These are phyloP conservation scores for Ceyx melanurus DNA, from an alignment of 2,113 vertebrate genomes.

Conservation along the genomic window DNA sequence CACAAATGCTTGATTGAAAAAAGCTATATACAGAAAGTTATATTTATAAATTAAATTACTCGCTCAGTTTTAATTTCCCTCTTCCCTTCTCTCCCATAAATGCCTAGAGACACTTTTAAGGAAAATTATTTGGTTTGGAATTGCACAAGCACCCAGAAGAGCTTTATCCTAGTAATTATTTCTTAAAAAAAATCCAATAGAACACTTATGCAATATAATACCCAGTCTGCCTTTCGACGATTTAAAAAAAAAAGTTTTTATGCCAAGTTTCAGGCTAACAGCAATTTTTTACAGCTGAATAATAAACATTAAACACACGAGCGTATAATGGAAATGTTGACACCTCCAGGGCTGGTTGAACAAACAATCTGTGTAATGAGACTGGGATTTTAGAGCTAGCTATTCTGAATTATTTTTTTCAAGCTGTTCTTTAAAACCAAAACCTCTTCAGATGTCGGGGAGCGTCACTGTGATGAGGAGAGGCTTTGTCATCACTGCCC, in stretches of 20 bases:
- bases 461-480: fast-evolving
- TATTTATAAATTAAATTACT: constrained; percentile 45
- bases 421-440: neutral
- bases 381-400: neutral
- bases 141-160: neutral
- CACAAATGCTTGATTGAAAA: constrained; percentile 59
- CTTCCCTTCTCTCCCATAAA: constrained; percentile 30
- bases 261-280: constrained; percentile 3
- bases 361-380: neutral
- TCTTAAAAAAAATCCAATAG: neutral
- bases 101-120: constrained; percentile 38
- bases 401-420: neutral
- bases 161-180: constrained; percentile 52
- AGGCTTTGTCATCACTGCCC: neutral
- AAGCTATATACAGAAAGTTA: neutral
- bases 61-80: constrained; percentile 53
- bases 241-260: neutral
- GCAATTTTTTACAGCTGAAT: constrained; percentile 24
- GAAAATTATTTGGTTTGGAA: constrained; percentile 34
- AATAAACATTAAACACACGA: constrained; percentile 12
- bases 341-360: neutral
- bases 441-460: neutral
- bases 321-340: constrained; percentile 23
- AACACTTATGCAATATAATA: constrained; percentile 25
- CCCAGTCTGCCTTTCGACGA: neutral